Evolutionary conservation across 1,140 invertebrate genomes (phyloP).

Genomic region (Drosophila auraria): DNA sequence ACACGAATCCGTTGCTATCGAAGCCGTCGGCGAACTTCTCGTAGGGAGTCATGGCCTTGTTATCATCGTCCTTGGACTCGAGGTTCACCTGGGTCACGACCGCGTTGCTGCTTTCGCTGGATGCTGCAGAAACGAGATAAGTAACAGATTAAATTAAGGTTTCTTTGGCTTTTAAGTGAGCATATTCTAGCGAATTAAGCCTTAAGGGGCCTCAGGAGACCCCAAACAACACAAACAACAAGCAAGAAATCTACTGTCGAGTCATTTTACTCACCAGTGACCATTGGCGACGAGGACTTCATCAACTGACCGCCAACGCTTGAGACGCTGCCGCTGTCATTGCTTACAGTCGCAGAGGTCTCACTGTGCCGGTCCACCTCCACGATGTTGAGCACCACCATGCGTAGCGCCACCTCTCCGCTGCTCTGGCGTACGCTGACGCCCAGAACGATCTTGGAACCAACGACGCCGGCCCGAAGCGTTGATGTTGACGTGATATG

Average conservation of each 20-base stretch:
- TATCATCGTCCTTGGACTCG: slow-evolving; percentile 77
- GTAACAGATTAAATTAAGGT: neutral
- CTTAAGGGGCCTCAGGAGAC: neutral
- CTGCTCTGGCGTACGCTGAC: slow-evolving; percentile 75
- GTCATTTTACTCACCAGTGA: slow-evolving; percentile 49
- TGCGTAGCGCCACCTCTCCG: slow-evolving; percentile 73
- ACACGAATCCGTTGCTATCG: slow-evolving; percentile 80
- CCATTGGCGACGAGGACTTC: slow-evolving; percentile 69
- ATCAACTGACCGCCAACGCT: slow-evolving; percentile 65
- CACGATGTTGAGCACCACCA: slow-evolving; percentile 78
- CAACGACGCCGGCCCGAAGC: slow-evolving; percentile 79
- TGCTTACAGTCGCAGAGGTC: slow-evolving; percentile 61
- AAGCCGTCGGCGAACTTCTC: slow-evolving; percentile 80
- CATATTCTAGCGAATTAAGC: too few relatives aligned
- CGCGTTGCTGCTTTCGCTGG: slow-evolving; percentile 56
- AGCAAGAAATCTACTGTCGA: neutral
- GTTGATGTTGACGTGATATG: slow-evolving; percentile 80
- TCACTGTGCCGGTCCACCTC: slow-evolving; percentile 71
- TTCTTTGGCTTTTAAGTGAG: neutral
- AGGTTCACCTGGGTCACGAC: slow-evolving; percentile 60
- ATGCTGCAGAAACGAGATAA: slow-evolving; percentile 23
- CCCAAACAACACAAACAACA: too few relatives aligned
- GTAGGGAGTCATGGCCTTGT: slow-evolving; percentile 73
- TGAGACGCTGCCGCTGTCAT: slow-evolving; percentile 69
- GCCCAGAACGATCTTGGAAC: slow-evolving; percentile 78